Base-by-base conservation (phyloP, 1,140 invertebrate genomes). In the Drosophila leontia region DNA sequence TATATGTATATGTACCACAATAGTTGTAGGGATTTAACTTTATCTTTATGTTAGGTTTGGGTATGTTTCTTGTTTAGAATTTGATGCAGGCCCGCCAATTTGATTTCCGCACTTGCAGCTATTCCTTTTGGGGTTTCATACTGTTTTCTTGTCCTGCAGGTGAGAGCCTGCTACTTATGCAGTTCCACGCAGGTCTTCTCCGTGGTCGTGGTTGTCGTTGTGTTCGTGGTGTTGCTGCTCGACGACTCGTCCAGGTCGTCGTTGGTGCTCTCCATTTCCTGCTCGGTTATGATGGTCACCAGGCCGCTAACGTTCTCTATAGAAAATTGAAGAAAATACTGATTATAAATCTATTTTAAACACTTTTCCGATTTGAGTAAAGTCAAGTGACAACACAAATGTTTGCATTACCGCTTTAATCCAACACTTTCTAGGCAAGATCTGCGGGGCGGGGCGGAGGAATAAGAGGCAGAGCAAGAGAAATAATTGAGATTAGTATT, bases 251-350 rank as follows among this genome's bases (percentile, higher is more conserved):
- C 91, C 59, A 75, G n/a, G 53, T 50, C 70, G 39, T 65, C 59
- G 26, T 57, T 72, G 58, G 57, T 84, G 48, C 76, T 74, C 75
- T 93, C 92, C 75, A 92, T 80, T 79, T 95, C 94, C 81, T 97
- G 96, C 86, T 97, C 96, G 56, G 96, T 97, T 95, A 98, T 98
- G 41, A 97, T 96, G 61, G 96, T 97, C 69, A 98, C 97, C 77
- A 79, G 98, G 93, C 92, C 97, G 95, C 87, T 97, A 92, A 60
- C 56, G 42, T 35, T 62, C 50, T 98, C 97, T 92, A 37, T n/a
- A 9, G 19, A 4, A 61, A 65, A 53, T 13, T 11, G 35, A 9
- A 3, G 41, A 50, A 7, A 12, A 32, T 7, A 12, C 0, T 0
- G 23, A 55, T 70, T 68, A 70, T 15, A 45, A 17, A 55, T 56